Evolutionary conservation across 2,888 invertebrate species (phyloP), one percentile per base, ranked within the genome.

Genomic region (Alentia gelatinosa): DNA sequence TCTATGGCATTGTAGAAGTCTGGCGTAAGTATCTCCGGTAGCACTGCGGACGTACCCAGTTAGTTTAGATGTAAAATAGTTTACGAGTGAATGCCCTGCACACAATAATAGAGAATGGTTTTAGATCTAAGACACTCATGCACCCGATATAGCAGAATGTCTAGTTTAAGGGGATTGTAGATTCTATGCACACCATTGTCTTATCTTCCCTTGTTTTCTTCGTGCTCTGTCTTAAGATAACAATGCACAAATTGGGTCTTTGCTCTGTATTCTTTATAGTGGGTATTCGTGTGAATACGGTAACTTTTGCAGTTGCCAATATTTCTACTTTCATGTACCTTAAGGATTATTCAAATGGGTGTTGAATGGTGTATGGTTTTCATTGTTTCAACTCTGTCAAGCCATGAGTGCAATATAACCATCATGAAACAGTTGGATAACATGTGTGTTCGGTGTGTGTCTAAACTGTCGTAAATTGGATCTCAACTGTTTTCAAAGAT

Each of bases 1-100:
- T 39, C 37, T 40, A 35, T 83, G 83, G 83, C 83, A 23, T 37
- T 83, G 5, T 83, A 83, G 83, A 83, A 26, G 23, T 83, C 19
- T 83, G 83, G 83, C 83, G 83, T 83, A 83, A 83, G 83, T 83
- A 83, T 83, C 23, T 79, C 35, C 3, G 15, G 68, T 42, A n/a
- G 23, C n/a, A 19, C 56, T 19, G 56, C 56, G 5, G 56, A n/a
- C 19, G n/a, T 19, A 56, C n/a, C n/a, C 19, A 56, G 56, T 56
- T 19, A n/a, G n/a, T 56, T 19, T 7, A 42, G 15, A 56, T 56
- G 56, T 56, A 56, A 19, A n/a, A 56, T 56, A 56, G 56, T 30
- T 12, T 68, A 12, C 30, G 5, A 26, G 0, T 37, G 83, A 39
- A 83, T 83, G 83, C 3, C 33, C 39, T 40, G 40, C 39, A 37